Percentiles rank a stretch among this genome's conserved stretches.
Conservation (phyloP, 2,113 vertebrate genomes). For the Prionailurus bengalensis region DNA sequence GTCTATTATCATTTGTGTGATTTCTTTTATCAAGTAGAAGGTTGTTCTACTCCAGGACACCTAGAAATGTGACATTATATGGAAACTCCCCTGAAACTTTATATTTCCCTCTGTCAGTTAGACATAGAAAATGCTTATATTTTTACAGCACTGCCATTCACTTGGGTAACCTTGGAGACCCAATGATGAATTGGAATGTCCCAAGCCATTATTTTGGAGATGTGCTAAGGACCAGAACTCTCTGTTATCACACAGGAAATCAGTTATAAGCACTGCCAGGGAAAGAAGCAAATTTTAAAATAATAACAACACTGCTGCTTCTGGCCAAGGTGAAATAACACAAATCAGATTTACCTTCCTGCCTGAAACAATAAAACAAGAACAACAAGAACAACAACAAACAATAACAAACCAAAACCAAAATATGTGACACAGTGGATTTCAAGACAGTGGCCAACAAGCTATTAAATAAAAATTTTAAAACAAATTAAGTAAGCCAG, state of each 20-base stretch:
- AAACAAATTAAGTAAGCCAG: background rate
- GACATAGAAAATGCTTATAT: background rate
- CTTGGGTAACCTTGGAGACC: background rate
- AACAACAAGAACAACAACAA: background rate
- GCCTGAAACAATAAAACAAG: background rate
- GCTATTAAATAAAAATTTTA: background rate
- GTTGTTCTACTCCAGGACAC: background rate
- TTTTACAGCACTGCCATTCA: background rate
- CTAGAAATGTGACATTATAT: background rate
- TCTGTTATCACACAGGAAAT: background rate
- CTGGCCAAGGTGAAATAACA: background rate
- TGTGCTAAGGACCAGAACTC: background rate
- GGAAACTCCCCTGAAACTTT: background rate
- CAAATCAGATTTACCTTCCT: background rate
- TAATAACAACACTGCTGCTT: background rate
- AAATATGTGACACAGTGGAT: background rate
- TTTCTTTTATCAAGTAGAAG: slow-evolving; percentile 28
- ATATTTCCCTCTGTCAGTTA: background rate
- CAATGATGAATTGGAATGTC: background rate
- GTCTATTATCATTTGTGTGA: background rate
- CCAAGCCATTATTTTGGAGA: background rate
- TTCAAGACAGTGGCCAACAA: background rate
- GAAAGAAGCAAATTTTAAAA: background rate
- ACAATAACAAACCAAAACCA: background rate
- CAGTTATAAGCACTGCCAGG: background rate